These are phyloP conservation scores for Ambastaia sidthimunki DNA, from an alignment of 2,797 vertebrate species.

Conservation along the genomic window DNA sequence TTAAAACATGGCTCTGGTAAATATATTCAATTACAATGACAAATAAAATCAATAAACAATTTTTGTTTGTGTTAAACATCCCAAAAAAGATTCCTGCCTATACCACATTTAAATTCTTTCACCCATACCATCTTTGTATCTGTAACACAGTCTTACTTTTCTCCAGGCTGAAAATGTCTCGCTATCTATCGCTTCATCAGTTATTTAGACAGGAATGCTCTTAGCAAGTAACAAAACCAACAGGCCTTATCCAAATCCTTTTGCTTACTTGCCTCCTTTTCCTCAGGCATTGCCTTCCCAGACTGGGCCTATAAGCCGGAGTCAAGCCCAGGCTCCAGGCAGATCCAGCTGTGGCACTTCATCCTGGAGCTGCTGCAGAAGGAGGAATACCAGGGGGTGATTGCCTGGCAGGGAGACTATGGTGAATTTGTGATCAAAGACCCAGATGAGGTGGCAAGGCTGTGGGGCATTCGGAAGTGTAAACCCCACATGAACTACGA, in stretches of 20 bases:
- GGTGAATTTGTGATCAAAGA: constrained; percentile 96
- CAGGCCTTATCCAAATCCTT: constrained; percentile 66
- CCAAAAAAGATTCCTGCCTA: too few species aligned
- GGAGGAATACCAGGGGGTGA: constrained; percentile 91
- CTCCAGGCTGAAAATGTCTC: constrained; percentile 72
- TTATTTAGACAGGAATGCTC: constrained; percentile 70
- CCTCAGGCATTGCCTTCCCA: constrained; percentile 88
- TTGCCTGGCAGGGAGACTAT: constrained; percentile 94
- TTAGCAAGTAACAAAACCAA: constrained; percentile 68
- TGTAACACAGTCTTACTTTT: constrained; percentile 63
- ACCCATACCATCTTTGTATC: constrained; percentile 47
- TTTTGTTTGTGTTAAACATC: too few species aligned
- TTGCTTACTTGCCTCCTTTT: constrained; percentile 59
- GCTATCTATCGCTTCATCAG: constrained; percentile 70
- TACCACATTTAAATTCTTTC: not conserved
- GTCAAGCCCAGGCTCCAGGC: constrained; percentile 90
- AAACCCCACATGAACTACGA: constrained; percentile 98
- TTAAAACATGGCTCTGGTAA: too few species aligned
- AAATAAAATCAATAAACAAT: too few species aligned
- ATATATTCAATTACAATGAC: too few species aligned
- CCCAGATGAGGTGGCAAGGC: constrained; percentile 90
- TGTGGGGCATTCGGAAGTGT: constrained; percentile 93
- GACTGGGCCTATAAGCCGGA: constrained; percentile 96
- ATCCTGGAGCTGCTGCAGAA: constrained; percentile 93
- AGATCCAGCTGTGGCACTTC: constrained; percentile 96